Evolutionary conservation across 2,797 vertebrate species (phyloP), one percentile per base, ranked within the genome.

Genomic region (Parauchenoglanis ngamensis): DNA sequence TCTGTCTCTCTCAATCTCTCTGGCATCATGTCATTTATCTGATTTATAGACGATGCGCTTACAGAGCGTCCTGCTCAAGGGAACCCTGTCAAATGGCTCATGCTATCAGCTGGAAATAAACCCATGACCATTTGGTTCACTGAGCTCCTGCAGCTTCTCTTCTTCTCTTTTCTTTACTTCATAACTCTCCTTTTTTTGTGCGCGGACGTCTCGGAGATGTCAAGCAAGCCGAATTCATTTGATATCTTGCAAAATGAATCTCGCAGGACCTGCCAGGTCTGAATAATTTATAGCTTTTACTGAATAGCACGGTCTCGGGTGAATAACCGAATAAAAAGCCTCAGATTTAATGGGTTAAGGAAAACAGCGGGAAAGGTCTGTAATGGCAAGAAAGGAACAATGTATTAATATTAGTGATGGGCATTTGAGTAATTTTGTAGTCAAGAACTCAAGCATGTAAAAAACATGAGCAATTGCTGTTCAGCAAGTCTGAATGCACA

Each of bases 91-190:
- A 76, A 85, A 67, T 67, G 40, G 28, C 28, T 25, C 61, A 46
- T 28, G 28, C 80, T 67, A 67, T 85, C 87, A 85, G 77, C 87
- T 65, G 67, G 68, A 88, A 28, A 72, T 72, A 72, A 85, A 85
- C 77, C 17, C 67, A 65, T 73, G 61, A 49, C 31, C 76, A 46
- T 70, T 81, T 85, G 77, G 44, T 44, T 75, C 25, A 0, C 49
- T 28, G 72, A 67, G 76, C 4, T 63, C 52, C 73, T 54, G 78
- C 68, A 63, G 67, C 77, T 76, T n/a, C 19, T 12, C 21, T 49
- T 25, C n/a, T 72, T 68, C 25, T 73, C 31, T 49, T n/a, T n/a
- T 49, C 79, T 76, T 78, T 35, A 46, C 57, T 63, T 63, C 79
- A 28, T 17, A n/a, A 63, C 12, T 10, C 10, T 61, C 3, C 4